Percentiles rank a stretch among this genome's conserved stretches.
Evolutionary conservation across 2,888 invertebrate species (phyloP).

Genomic region (Aphrophora alni): DNA sequence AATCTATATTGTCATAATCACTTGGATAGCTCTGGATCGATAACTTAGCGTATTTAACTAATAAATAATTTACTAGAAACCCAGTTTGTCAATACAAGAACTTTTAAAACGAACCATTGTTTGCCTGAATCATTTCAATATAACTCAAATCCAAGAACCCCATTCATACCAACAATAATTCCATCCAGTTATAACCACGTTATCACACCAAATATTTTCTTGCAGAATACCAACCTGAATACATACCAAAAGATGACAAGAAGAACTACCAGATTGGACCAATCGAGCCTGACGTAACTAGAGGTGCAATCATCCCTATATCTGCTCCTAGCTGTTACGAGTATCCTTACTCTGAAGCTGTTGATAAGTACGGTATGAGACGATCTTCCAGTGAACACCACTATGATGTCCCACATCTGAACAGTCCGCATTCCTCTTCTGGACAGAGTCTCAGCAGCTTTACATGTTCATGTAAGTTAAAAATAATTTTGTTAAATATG

Average conservation of each 20-base stretch:
- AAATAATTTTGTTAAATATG: no score
- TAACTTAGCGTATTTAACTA: no score
- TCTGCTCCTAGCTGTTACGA: slow-evolving; percentile 77
- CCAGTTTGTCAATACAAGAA: no score
- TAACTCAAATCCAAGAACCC: no score
- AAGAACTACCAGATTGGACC: slow-evolving; percentile 59
- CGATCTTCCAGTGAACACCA: slow-evolving; percentile 78
- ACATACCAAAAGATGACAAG: slow-evolving; percentile 85
- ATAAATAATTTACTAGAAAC: no score
- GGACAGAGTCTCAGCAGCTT: slow-evolving; percentile 29
- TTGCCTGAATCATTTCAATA: no score
- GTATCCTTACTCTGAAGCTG: slow-evolving; percentile 74
- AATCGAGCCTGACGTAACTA: slow-evolving; percentile 76
- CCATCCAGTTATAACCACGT: no score
- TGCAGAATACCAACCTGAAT: slow-evolving; percentile 87
- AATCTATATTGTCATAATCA: no score
- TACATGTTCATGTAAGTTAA: slow-evolving; percentile 26
- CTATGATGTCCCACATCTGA: slow-evolving; percentile 87
- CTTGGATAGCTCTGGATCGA: no score
- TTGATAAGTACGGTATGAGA: slow-evolving; percentile 57
- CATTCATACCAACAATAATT: no score
- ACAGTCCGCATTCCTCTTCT: slow-evolving; percentile 57
- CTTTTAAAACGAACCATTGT: no score
- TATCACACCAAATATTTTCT: no score
- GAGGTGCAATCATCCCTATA: slow-evolving; percentile 57